Base-by-base conservation (phyloP, 2,113 vertebrate genomes). In the Semnornis frantzii region DNA sequence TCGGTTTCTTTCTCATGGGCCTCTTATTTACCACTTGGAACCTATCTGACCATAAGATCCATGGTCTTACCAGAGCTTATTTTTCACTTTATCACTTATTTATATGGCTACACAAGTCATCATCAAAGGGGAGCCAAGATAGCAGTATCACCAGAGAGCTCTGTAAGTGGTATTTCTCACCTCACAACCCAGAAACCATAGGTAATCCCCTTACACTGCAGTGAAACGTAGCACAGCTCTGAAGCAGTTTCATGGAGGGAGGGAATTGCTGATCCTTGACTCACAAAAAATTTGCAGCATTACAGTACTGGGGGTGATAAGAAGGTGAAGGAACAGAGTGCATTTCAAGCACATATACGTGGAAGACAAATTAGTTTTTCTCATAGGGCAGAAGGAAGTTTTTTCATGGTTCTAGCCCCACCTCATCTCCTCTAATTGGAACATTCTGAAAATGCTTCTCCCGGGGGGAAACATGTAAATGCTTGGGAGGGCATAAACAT, bases 11-110 rank as follows among this genome's bases (percentile, higher is more conserved):
- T 82, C 46, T 68, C 15, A 60, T 10, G 3, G 57, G 33, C 21
- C 10, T 82, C 25, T 69, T 88, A 64, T 60, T 48, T 90, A 84
- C 39, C 20, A 39, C 50, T 82, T 58, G 30, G 59, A 94, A 75
- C 33, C 78, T 30, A 79, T 65, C 59, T 59, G 59, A 33, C 19
- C 6, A 3, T 75, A 71, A 84, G 58, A 62, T 27, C 48, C 82
- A 75, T 65, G 42, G 20, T 82, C 55, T 69, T 84, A 72, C 50
- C 14, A 39, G 42, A 82, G 39, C 55, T 86, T 73, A 79, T 73
- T 93, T 94, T 93, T 79, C 59, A 76, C 24, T 86, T 72, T 74
- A 74, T 71, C 33, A 71, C 12, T 74, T 96, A 78, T 57, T 90
- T 84, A 39, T 63, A 65, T 28, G 50, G 27, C 30, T 37, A 42